Evolutionary conservation across 2,113 vertebrate species (phyloP).

Genomic region (Trichomycterus rosablanca): DNA sequence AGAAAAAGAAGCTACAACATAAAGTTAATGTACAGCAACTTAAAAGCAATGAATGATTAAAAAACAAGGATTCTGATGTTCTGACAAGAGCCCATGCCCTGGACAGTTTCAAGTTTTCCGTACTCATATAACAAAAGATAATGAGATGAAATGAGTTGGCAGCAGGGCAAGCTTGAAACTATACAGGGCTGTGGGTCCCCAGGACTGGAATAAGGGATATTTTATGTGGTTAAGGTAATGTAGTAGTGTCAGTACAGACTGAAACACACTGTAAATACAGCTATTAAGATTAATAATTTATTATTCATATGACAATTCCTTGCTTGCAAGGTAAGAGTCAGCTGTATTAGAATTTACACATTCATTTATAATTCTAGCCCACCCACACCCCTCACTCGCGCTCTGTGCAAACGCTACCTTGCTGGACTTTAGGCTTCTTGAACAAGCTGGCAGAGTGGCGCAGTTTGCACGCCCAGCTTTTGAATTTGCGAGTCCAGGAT

Average conservation of each 20-base stretch:
- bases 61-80: neutral
- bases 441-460: constrained; percentile 91
- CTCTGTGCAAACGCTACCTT: constrained; percentile 87
- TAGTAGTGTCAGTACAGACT: constrained; percentile 37
- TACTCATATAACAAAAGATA: too few relatives aligned
- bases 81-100: neutral
- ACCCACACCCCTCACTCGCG: constrained; percentile 69
- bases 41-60: constrained; percentile 39
- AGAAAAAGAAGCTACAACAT: constrained; percentile 45
- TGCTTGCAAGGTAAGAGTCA: constrained; percentile 34
- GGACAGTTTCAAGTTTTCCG: neutral
- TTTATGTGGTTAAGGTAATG: constrained; percentile 7
- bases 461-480: constrained; percentile 93
- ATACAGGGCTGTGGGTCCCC: neutral
- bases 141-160: neutral
- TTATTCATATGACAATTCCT: constrained; percentile 33
- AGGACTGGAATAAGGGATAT: neutral
- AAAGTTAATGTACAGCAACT: constrained; percentile 30
- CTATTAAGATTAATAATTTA: constrained; percentile 38
- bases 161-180: constrained; percentile 12
- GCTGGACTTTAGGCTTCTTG: constrained; percentile 87
- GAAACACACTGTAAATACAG: constrained; percentile 22
- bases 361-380: constrained; percentile 59
- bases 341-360: constrained; percentile 52
- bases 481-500: constrained; percentile 94